Conservation (phyloP, 2,113 vertebrate genomes). For the Pelusios castaneus region DNA sequence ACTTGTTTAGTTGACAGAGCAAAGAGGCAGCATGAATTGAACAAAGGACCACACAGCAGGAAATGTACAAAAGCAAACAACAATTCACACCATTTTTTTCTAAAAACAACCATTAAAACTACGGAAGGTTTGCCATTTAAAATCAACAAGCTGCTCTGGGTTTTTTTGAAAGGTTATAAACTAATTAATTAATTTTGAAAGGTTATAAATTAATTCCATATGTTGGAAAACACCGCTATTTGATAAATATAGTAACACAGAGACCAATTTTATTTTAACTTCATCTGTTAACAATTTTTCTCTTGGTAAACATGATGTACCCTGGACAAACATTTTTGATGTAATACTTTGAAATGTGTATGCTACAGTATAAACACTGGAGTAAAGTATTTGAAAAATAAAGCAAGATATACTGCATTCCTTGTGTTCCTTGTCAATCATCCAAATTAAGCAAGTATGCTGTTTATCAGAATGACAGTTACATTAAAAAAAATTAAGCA, state of each 20-base stretch:
- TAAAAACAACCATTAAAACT: neutral
- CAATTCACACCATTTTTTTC: neutral
- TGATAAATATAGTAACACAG: neutral
- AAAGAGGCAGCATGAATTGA: neutral
- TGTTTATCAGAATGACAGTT: neutral
- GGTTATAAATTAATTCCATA: neutral
- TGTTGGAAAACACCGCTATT: neutral
- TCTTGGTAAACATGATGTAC: neutral
- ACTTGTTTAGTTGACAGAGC: neutral
- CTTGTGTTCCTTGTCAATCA: neutral
- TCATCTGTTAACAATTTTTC: neutral
- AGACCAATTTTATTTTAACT: neutral
- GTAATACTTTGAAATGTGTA: neutral
- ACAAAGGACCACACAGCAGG: neutral
- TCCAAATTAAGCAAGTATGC: neutral
- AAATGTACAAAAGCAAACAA: neutral
- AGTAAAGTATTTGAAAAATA: neutral
- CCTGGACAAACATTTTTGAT: neutral
- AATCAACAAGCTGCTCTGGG: neutral
- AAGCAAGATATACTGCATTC: neutral
- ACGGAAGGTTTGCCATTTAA: neutral
- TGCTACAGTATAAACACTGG: neutral
- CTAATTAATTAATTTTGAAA: neutral
- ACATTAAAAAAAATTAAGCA: neutral
- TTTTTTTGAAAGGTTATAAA: neutral